phyloP scores from a whole-genome alignment of 2,797 vertebrate genomes.

The Melanotaenia nigrans region DNA sequence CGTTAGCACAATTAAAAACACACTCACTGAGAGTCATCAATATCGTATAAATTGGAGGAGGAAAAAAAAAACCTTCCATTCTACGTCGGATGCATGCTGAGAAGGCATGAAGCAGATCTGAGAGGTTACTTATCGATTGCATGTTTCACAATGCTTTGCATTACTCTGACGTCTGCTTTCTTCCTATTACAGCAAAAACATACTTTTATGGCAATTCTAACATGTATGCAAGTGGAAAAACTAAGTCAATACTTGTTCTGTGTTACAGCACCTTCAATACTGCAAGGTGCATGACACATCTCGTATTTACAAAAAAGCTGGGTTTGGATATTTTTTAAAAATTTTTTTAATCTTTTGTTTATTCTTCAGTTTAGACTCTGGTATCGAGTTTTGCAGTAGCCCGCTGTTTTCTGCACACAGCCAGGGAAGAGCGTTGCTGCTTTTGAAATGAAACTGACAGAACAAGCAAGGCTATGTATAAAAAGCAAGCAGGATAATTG shows the following conservation, averaged over 20 bases:
- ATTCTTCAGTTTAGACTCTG: slow-evolving; percentile 69
- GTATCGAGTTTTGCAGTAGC: slow-evolving; percentile 67
- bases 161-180: slow-evolving; percentile 47
- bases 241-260: slow-evolving; percentile 31
- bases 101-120: slow-evolving; percentile 30
- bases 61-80: slow-evolving; percentile 25
- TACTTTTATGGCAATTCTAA: slow-evolving; percentile 33
- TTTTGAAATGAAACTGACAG: slow-evolving; percentile 75
- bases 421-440: slow-evolving; percentile 43
- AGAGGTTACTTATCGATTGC: slow-evolving; percentile 48
- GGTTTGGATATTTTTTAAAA: slow-evolving; percentile 52
- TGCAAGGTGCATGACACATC: slow-evolving; percentile 58
- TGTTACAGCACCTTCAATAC: slow-evolving; percentile 51
- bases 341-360: slow-evolving; percentile 51
- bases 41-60: slow-evolving; percentile 44
- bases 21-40: slow-evolving; percentile 61
- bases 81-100: slow-evolving; percentile 33
- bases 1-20: slow-evolving; percentile 68
- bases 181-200: slow-evolving; percentile 53
- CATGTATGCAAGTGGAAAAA: slow-evolving; percentile 47
- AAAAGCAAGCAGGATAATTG: slow-evolving; percentile 69
- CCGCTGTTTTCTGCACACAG: slow-evolving; percentile 44
- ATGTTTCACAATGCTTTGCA: slow-evolving; percentile 49
- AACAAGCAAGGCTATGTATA: slow-evolving; percentile 74
- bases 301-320: slow-evolving; percentile 35